Conservation (phyloP, 2,113 vertebrate species). For the Marcusenius ussheri region DNA sequence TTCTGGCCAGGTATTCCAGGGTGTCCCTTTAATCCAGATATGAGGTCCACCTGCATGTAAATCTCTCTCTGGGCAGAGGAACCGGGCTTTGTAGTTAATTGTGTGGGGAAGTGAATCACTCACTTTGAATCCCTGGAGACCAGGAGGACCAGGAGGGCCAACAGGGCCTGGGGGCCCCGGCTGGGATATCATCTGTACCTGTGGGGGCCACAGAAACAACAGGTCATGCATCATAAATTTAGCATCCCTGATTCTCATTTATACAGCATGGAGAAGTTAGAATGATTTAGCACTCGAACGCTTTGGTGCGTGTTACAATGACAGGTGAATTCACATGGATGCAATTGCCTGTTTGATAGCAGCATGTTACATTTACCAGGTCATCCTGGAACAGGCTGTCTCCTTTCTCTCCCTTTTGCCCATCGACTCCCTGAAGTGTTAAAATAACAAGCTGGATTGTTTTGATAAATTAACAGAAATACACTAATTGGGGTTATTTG, state of each 20-base stretch:
- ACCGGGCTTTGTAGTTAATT: background rate
- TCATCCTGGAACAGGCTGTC: conserved; percentile 76
- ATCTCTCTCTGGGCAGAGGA: background rate
- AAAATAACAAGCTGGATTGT: conserved; percentile 10
- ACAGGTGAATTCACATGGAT: background rate
- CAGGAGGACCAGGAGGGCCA: conserved; percentile 61
- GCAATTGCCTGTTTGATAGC: background rate
- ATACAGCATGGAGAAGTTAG: background rate
- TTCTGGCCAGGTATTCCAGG: conserved; percentile 83
- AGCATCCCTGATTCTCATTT: background rate
- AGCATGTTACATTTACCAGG: conserved; percentile 63
- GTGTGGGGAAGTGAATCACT: conserved; percentile 18
- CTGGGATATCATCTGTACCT: conserved; percentile 79
- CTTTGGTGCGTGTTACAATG: background rate
- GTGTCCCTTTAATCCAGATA: conserved; percentile 63
- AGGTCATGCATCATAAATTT: background rate
- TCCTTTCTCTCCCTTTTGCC: conserved; percentile 80
- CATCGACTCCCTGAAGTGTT: conserved; percentile 69
- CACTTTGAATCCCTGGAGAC: conserved; percentile 57
- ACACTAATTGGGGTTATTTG: background rate
- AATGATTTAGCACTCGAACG: background rate
- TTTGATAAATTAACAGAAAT: background rate
- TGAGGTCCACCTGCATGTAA: background rate
- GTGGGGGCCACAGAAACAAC: conserved; percentile 15
- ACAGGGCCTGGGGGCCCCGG: conserved; percentile 81